Conservation (phyloP, 2,888 invertebrate species). For the Thecophora atra region DNA sequence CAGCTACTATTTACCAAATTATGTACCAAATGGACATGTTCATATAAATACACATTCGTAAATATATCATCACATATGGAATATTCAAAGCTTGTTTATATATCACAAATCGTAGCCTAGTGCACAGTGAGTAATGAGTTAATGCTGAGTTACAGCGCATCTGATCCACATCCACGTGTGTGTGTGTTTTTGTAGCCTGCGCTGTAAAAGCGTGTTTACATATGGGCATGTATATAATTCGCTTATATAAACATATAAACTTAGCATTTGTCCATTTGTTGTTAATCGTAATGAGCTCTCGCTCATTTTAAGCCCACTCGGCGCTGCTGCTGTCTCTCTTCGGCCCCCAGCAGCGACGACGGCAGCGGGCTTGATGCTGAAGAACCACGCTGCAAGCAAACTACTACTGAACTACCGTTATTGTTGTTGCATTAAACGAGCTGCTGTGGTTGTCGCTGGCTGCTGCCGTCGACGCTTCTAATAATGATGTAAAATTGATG, state of each 20-base stretch:
- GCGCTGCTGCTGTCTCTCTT: conserved; percentile 61
- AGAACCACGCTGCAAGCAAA: background rate
- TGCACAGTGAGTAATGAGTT: background rate
- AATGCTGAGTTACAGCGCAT: background rate
- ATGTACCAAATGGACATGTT: too few relatives aligned
- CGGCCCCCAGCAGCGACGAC: conserved; percentile 25
- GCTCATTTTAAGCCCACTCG: conserved; percentile 52
- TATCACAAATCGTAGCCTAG: too few relatives aligned
- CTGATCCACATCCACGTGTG: background rate
- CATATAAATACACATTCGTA: too few relatives aligned
- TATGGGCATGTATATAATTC: conserved; percentile 13
- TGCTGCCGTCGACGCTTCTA: conserved; percentile 30
- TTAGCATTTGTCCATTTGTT: conserved; percentile 43
- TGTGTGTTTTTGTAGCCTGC: conserved; percentile 1
- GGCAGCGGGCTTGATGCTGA: background rate
- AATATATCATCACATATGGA: too few relatives aligned
- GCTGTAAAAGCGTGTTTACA: too few relatives aligned
- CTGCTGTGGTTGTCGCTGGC: conserved; percentile 26
- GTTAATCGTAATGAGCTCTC: conserved; percentile 58
- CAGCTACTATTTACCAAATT: too few relatives aligned
- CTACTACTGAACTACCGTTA: background rate
- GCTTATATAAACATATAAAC: conserved; percentile 23
- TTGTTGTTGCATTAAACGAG: background rate
- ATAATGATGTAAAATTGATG: conserved; percentile 63
- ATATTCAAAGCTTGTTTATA: too few relatives aligned